phyloP scores from a whole-genome alignment of 2,113 vertebrate genomes.

The Saimiri boliviensis region DNA sequence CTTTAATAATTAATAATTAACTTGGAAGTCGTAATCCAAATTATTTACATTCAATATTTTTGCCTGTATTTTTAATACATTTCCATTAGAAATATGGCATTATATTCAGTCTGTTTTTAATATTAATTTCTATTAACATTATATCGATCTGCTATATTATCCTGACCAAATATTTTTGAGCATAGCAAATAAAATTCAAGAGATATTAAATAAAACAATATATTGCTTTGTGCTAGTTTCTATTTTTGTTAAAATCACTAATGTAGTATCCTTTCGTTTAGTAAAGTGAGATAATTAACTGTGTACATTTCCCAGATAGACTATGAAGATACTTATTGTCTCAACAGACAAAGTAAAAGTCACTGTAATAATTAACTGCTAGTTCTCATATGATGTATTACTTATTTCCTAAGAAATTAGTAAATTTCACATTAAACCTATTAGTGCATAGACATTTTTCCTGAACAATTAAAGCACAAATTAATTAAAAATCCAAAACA shows the following conservation, averaged over 20 bases:
- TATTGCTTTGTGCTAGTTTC: neutral
- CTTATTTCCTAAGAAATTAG: neutral
- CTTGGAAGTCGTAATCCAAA: neutral
- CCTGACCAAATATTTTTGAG: conserved; percentile 17
- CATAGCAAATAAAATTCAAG: neutral
- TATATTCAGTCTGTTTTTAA: neutral
- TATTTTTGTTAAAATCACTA: conserved; percentile 20
- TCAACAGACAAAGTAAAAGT: neutral
- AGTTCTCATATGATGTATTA: neutral
- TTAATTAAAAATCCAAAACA: neutral
- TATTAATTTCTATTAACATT: conserved; percentile 54
- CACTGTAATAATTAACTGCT: neutral
- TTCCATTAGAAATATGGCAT: conserved; percentile 30
- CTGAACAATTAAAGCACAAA: neutral
- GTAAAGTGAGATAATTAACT: neutral
- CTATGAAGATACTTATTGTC: neutral
- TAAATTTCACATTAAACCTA: neutral
- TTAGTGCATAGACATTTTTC: neutral
- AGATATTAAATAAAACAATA: neutral
- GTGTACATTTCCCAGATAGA: neutral
- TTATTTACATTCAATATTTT: conserved; percentile 26
- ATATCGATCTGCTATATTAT: conserved; percentile 19
- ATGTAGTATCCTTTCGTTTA: neutral
- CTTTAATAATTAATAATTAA: conserved; percentile 47
- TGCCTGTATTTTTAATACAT: neutral